These are phyloP conservation scores for Xyrauchen texanus DNA, from an alignment of 2,113 vertebrate species.

Conservation along the genomic window DNA sequence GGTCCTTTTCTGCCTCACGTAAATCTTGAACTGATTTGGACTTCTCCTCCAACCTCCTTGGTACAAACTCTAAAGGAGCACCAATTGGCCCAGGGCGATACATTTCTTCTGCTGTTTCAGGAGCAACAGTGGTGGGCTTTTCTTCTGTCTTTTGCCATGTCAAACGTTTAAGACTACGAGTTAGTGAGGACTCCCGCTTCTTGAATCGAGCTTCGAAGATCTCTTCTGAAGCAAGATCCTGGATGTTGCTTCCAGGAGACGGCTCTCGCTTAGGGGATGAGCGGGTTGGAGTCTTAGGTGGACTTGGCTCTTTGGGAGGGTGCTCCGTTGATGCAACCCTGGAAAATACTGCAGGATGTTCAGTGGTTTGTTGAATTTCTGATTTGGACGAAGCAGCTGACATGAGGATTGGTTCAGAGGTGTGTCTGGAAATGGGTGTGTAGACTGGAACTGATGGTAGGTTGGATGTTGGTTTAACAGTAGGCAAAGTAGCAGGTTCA, in stretches of 20 bases:
- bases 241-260: constrained; percentile 66
- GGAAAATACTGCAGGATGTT: constrained; percentile 78
- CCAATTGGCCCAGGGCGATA: constrained; percentile 87
- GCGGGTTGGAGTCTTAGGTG: constrained; percentile 59
- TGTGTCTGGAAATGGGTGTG: constrained; percentile 37
- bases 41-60: constrained; percentile 78
- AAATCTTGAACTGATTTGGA: constrained; percentile 95
- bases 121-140: constrained; percentile 65
- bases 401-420: constrained; percentile 36
- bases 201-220: constrained; percentile 96
- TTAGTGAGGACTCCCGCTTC: constrained; percentile 86
- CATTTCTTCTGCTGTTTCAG: constrained; percentile 80
- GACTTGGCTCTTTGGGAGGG: constrained; percentile 73
- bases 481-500: constrained; percentile 30
- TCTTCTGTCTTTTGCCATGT: constrained; percentile 87
- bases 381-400: constrained; percentile 53
- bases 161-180: constrained; percentile 84
- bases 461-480: constrained; percentile 29
- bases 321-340: constrained; percentile 76
- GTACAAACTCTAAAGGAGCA: constrained; percentile 84
- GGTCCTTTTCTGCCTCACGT: constrained; percentile 84
- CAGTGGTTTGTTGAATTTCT: constrained; percentile 58
- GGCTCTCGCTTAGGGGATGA: constrained; percentile 59
- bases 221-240: constrained; percentile 90
- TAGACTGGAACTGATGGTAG: constrained; percentile 28